Evolutionary conservation across 1,140 invertebrate species (phyloP).

Genomic region (Apolygus lucorum): DNA sequence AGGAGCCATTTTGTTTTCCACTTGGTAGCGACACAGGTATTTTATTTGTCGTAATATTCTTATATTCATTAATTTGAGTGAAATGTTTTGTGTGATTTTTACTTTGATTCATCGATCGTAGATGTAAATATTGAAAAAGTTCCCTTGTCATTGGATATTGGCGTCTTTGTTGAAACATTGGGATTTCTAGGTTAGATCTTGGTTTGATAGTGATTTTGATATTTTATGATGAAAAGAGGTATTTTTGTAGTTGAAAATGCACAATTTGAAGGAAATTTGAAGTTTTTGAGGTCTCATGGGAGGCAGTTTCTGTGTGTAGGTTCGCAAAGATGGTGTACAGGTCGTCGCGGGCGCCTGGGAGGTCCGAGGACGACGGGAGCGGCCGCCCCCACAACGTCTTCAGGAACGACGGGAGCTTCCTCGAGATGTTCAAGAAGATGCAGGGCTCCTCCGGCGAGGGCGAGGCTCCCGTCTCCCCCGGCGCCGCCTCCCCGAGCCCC

Average conservation of each 20-base stretch:
- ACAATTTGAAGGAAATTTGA: not conserved
- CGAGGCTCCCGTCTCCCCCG: constrained; percentile 24
- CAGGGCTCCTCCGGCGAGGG: constrained; percentile 40
- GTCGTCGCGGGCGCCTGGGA: constrained; percentile 16
- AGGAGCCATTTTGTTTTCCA: constrained; percentile 8
- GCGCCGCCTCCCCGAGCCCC: constrained; percentile 34
- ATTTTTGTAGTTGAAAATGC: not conserved
- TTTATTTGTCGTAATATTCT: not conserved
- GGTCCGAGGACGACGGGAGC: not conserved
- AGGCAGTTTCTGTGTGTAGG: constrained; percentile 32
- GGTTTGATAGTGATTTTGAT: too few relatives aligned
- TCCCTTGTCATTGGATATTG: not conserved
- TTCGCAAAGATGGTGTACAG: constrained; percentile 31
- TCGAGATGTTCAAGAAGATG: constrained; percentile 84
- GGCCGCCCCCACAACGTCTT: constrained; percentile 47
- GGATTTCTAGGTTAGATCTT: not conserved
- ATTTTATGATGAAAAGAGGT: not conserved
- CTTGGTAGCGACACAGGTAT: constrained; percentile 4
- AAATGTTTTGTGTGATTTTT: not conserved
- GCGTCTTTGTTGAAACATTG: not conserved
- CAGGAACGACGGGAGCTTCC: constrained; percentile 77
- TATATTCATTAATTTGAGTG: not conserved
- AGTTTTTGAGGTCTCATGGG: constrained; percentile 26
- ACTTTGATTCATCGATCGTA: not conserved
- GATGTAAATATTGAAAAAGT: not conserved